Percentiles rank a stretch among this genome's conserved stretches.
phyloP scores from a whole-genome alignment of 2,888 invertebrate species.

The Pterostichus madidus region DNA sequence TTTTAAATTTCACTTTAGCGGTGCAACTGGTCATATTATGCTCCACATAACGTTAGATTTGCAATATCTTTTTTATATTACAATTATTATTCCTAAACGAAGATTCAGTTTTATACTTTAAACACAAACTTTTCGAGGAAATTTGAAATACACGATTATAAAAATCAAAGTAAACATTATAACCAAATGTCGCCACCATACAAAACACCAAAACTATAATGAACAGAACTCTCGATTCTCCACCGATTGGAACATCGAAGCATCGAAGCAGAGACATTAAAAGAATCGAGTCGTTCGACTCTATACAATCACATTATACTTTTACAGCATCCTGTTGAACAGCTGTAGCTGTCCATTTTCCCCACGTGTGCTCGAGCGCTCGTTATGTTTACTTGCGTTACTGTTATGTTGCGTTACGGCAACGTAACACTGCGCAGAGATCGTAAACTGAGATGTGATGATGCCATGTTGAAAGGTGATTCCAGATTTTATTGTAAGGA shows the following conservation, averaged over 20 bases:
- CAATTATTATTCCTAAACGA: too few species aligned
- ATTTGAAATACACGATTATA: too few species aligned
- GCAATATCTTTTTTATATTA: too few species aligned
- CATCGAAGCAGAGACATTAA: slow-evolving; percentile 17
- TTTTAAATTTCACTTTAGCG: too few species aligned
- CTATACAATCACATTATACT: slow-evolving; percentile 29
- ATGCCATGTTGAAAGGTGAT: neutral
- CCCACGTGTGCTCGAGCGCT: slow-evolving; percentile 1
- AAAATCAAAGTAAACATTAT: neutral
- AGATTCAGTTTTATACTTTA: too few species aligned
- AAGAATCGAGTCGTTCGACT: slow-evolving; percentile 25
- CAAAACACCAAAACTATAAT: neutral
- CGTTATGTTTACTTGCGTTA: slow-evolving; percentile 35
- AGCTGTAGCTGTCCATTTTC: slow-evolving; percentile 46
- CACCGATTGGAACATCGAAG: neutral
- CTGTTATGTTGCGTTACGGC: neutral
- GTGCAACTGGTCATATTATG: too few species aligned
- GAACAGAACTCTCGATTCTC: neutral
- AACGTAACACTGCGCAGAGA: too few species aligned
- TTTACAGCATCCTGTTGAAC: slow-evolving; percentile 12
- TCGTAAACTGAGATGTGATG: slow-evolving; percentile 34
- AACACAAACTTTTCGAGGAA: too few species aligned
- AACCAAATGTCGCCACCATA: neutral
- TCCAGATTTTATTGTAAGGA: neutral
- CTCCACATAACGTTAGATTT: too few species aligned